phyloP scores from a whole-genome alignment of 2,888 invertebrate species.

The Formica aserva region DNA sequence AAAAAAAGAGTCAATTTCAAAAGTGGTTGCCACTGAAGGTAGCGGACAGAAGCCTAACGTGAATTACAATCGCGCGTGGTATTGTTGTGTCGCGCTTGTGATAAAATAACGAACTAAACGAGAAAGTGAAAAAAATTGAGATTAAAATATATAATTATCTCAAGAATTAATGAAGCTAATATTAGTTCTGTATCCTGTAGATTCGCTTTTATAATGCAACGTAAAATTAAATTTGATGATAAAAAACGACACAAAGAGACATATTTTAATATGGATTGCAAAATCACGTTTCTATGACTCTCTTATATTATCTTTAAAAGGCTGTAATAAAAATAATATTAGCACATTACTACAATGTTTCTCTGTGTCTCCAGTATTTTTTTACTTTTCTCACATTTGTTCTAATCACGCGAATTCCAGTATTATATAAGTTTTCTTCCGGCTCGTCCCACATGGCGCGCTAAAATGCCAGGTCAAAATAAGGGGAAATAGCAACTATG shows the following conservation, averaged over 20 bases:
- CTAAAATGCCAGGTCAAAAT: not conserved
- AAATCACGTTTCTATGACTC: not conserved
- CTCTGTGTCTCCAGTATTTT: not conserved
- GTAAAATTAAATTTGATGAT: not conserved
- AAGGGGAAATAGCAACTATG: not conserved
- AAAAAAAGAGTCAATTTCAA: constrained; percentile 55
- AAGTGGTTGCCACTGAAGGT: constrained; percentile 40
- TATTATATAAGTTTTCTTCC: constrained; percentile 13
- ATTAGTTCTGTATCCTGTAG: not conserved
- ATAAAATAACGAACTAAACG: constrained; percentile 7
- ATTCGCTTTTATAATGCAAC: not conserved
- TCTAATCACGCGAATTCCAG: not conserved
- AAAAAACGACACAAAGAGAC: not conserved
- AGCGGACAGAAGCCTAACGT: constrained; percentile 10
- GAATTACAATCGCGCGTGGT: constrained; percentile 30
- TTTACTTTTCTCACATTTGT: not conserved
- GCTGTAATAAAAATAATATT: not conserved
- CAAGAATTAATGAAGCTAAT: not conserved
- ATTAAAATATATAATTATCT: constrained; percentile 8
- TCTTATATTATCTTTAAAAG: not conserved
- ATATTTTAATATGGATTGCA: not conserved
- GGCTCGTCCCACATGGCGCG: not conserved
- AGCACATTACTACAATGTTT: not conserved
- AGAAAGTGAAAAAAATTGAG: not conserved
- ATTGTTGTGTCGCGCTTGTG: not conserved